Conservation (phyloP, 2,113 vertebrate genomes). For the Podarcis cretensis region DNA sequence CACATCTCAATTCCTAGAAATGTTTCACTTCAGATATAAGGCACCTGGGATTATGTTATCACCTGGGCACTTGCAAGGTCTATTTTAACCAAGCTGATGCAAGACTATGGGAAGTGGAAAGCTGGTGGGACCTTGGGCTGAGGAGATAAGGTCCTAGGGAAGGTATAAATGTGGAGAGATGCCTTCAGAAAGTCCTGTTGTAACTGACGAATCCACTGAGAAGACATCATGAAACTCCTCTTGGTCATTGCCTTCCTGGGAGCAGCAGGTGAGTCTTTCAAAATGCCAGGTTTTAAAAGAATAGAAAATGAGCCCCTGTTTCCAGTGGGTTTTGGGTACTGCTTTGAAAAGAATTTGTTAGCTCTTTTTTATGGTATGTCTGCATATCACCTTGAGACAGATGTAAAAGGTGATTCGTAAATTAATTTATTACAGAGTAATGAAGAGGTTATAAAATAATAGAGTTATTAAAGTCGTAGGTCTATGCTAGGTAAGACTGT, state of each 20-base stretch:
- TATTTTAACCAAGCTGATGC: not conserved
- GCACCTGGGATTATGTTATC: not conserved
- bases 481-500: too few relatives aligned
- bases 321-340: too few relatives aligned
- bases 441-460: too few relatives aligned
- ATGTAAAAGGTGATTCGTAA: too few relatives aligned
- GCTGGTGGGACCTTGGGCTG: not conserved
- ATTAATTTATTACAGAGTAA: too few relatives aligned
- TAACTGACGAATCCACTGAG: not conserved
- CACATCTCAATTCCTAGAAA: not conserved
- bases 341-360: too few relatives aligned
- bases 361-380: too few relatives aligned
- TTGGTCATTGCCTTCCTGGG: conserved; percentile 76
- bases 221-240: conserved; percentile 74
- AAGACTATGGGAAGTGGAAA: conserved; percentile 17
- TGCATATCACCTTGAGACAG: too few relatives aligned
- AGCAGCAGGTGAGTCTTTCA: conserved; percentile 72
- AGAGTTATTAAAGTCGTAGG: too few relatives aligned
- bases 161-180: conserved; percentile 3
- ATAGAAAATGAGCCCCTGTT: too few relatives aligned
- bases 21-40: not conserved
- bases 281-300: not conserved
- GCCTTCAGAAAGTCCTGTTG: not conserved
- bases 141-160: not conserved
- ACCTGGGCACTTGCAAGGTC: not conserved